A percentile compares a stretch with the other conserved stretches of the same genome.
phyloP scores from a whole-genome alignment of 2,113 vertebrate genomes.

The Nothoprocta perdicaria region DNA sequence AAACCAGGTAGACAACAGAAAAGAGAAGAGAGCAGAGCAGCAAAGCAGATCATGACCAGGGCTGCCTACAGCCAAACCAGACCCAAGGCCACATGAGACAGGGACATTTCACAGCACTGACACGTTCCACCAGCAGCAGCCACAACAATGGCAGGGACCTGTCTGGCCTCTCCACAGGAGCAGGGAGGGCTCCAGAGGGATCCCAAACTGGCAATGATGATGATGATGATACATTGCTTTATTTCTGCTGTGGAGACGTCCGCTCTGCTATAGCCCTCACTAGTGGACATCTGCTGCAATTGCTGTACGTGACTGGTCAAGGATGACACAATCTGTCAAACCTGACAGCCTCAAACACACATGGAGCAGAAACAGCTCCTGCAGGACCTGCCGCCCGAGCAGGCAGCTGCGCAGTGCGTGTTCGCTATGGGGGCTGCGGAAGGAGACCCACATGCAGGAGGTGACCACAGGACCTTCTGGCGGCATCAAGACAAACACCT shows the following conservation, averaged over 20 bases:
- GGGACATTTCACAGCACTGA: too few species aligned
- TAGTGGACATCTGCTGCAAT: background rate
- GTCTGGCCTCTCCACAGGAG: background rate
- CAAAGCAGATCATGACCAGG: fast-evolving
- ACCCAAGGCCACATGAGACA: background rate
- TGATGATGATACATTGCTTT: background rate
- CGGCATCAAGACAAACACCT: background rate
- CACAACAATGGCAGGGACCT: background rate
- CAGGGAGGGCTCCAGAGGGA: background rate
- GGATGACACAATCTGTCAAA: constrained; percentile 25
- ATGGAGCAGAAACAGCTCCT: background rate
- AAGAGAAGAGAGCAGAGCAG: background rate
- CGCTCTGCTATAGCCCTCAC: constrained; percentile 41
- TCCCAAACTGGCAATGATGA: background rate
- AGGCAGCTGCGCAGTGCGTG: background rate
- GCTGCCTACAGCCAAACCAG: constrained; percentile 10
- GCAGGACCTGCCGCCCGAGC: background rate
- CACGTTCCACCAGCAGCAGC: background rate
- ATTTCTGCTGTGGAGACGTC: background rate
- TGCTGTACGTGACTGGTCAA: background rate
- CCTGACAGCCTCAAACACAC: background rate
- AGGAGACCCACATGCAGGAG: fast-evolving
- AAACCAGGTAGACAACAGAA: background rate
- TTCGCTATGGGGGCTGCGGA: background rate
- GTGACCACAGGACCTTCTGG: too few species aligned